These are phyloP conservation scores for Phalangium opilio DNA, from an alignment of 2,888 invertebrate genomes.

Conservation along the genomic window DNA sequence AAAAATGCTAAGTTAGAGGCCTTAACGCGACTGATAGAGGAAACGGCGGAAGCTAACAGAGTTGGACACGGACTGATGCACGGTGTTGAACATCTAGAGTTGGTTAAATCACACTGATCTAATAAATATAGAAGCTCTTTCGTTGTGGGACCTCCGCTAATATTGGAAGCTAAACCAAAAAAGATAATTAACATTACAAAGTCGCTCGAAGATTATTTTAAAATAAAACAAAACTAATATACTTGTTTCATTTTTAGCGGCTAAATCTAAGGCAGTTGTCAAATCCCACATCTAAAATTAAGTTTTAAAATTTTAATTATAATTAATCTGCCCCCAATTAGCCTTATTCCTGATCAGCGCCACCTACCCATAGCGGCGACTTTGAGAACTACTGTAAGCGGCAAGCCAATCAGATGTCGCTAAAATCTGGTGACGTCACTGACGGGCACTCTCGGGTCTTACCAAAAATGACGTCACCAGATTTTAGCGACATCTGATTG, in stretches of 20 bases:
- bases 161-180: constrained; percentile 35
- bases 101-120: constrained; percentile 84
- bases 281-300: constrained; percentile 83
- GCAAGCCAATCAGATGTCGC: too few species aligned
- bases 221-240: neutral
- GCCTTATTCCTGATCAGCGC: too few species aligned
- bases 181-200: neutral
- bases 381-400: too few species aligned
- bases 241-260: constrained; percentile 38
- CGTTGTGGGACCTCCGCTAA: constrained; percentile 77
- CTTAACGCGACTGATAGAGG: constrained; percentile 28
- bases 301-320: too few species aligned
- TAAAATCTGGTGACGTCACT: too few species aligned
- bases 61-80: constrained; percentile 59
- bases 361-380: too few species aligned
- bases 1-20: constrained; percentile 29
- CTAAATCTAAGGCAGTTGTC: constrained; percentile 77
- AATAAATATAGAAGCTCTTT: constrained; percentile 77
- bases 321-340: too few species aligned
- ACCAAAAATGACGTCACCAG: too few species aligned
- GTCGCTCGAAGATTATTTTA: neutral
- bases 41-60: constrained; percentile 32
- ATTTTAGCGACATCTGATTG: too few species aligned
- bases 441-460: too few species aligned
- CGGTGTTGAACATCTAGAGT: constrained; percentile 58